These are phyloP conservation scores for Spodoptera litura DNA, from an alignment of 1,140 invertebrate species.

Conservation along the genomic window DNA sequence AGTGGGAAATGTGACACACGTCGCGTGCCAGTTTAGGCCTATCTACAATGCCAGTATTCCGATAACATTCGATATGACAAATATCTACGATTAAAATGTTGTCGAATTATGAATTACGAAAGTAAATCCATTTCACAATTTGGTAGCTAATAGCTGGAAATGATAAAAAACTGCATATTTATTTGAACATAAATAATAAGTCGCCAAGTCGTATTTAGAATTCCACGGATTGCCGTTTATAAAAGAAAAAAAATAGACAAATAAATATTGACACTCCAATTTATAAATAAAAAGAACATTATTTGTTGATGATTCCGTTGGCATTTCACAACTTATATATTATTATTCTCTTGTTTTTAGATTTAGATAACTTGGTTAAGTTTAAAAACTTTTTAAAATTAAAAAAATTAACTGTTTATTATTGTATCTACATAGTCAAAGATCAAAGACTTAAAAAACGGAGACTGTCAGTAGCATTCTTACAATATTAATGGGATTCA, in stretches of 20 bases:
- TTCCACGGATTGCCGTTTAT: too few species aligned
- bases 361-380: too few species aligned
- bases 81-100: slow-evolving; percentile 33
- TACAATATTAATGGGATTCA: slow-evolving; percentile 5
- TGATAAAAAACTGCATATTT: too few species aligned
- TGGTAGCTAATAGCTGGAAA: not conserved
- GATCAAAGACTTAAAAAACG: slow-evolving; percentile 10
- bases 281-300: too few species aligned
- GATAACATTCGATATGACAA: slow-evolving; percentile 32
- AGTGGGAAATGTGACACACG: not conserved
- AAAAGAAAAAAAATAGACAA: not conserved
- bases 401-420: too few species aligned
- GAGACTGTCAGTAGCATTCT: slow-evolving; percentile 19
- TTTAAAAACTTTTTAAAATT: too few species aligned
- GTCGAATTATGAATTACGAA: slow-evolving; percentile 41
- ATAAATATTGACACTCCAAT: not conserved
- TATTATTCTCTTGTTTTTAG: too few species aligned
- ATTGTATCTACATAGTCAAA: not conserved
- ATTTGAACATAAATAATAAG: too few species aligned
- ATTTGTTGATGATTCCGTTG: too few species aligned
- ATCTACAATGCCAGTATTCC: slow-evolving; percentile 37
- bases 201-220: too few species aligned
- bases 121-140: slow-evolving; percentile 16
- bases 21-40: slow-evolving; percentile 43
- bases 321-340: too few species aligned